A percentile compares a stretch with the other conserved stretches of the same genome.
Evolutionary conservation across 2,113 vertebrate species (phyloP).

Genomic region (Ailuropoda melanoleuca): DNA sequence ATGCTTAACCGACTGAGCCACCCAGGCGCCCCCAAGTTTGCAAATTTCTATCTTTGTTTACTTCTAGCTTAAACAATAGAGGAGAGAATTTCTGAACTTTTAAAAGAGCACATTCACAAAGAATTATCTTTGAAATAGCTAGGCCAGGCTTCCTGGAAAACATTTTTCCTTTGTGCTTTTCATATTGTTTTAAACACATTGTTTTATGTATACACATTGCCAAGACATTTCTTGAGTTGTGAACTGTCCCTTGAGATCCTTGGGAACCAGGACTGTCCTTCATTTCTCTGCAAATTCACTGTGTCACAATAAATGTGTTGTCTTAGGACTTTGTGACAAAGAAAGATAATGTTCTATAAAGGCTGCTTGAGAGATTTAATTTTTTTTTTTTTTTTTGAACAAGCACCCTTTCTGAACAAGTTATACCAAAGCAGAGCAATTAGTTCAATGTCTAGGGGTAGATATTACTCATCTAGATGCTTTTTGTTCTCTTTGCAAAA

Average conservation of each 20-base stretch:
- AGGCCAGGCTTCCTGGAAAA: conserved; percentile 12
- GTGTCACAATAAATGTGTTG: background rate
- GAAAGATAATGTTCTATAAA: conserved; percentile 6
- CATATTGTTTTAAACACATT: conserved; percentile 32
- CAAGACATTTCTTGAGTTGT: conserved; percentile 24
- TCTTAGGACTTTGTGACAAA: conserved; percentile 17
- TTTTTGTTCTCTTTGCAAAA: background rate
- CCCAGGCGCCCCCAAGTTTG: background rate
- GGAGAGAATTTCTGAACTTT: conserved; percentile 35
- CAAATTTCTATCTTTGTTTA: conserved; percentile 33
- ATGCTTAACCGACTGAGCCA: no score
- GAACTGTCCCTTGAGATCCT: background rate
- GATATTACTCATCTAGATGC: background rate
- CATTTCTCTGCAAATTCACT: background rate
- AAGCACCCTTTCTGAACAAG: conserved; percentile 31
- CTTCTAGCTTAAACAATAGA: conserved; percentile 34
- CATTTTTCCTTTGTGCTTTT: conserved; percentile 3
- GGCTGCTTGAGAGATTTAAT: background rate
- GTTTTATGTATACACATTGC: background rate
- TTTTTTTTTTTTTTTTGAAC: background rate
- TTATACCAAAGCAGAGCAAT: background rate
- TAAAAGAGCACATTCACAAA: background rate
- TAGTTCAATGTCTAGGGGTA: background rate
- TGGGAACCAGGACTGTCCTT: background rate
- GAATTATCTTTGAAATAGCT: conserved; percentile 51